Evolutionary conservation across 2,113 vertebrate species (phyloP).

Genomic region (Gobio gobio): DNA sequence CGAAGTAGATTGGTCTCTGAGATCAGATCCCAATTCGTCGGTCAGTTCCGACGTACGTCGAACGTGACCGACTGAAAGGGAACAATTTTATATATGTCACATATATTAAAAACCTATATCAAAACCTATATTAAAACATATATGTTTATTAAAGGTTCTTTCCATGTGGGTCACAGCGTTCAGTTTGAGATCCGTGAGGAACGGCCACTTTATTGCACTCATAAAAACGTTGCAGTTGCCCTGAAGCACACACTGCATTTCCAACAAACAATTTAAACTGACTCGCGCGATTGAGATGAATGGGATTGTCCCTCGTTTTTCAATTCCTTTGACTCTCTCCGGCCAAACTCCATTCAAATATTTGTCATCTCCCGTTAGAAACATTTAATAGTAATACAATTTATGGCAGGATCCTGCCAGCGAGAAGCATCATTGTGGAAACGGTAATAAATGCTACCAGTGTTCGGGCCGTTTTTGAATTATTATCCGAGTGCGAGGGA

Average conservation of each 20-base stretch:
- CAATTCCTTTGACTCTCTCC: conserved; percentile 71
- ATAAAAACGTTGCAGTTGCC: conserved; percentile 91
- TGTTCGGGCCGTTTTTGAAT: conserved; percentile 84
- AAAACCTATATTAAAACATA: no score
- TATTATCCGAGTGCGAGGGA: conserved; percentile 74
- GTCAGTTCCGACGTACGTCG: no score
- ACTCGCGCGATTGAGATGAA: conserved; percentile 88
- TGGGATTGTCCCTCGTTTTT: conserved; percentile 82
- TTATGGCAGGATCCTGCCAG: conserved; percentile 91
- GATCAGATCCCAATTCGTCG: no score
- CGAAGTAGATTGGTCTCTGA: no score
- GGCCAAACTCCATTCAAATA: conserved; percentile 83
- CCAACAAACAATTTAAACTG: conserved; percentile 85
- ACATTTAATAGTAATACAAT: conserved; percentile 95
- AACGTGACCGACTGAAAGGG: no score
- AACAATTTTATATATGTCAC: no score
- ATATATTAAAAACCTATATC: no score
- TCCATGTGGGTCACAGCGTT: no score
- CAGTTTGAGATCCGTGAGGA: conserved; percentile 73
- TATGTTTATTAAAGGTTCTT: no score
- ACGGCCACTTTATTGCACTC: conserved; percentile 85
- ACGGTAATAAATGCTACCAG: conserved; percentile 84
- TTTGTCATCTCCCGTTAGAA: conserved; percentile 99
- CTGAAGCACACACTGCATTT: conserved; percentile 84
- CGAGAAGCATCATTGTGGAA: conserved; percentile 81